Evolutionary conservation across 2,113 vertebrate genomes (phyloP), one percentile per base, ranked within the genome.

Genomic region (Ploceus nigricollis): DNA sequence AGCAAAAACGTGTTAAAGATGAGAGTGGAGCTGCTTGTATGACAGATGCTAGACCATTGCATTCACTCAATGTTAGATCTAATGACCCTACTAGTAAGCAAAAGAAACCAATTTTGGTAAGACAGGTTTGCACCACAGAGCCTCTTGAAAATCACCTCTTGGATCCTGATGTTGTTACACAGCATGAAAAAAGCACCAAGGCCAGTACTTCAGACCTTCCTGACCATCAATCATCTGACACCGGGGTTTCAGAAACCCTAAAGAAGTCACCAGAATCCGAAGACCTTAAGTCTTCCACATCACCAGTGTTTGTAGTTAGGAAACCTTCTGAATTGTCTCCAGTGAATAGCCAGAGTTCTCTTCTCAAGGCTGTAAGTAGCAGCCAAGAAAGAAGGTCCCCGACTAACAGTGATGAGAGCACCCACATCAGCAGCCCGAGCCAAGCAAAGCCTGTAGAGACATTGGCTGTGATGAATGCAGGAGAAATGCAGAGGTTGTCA

Each of bases 1-100:
- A 99, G 54, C 99, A 99, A 48, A 99, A 99, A 80, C 98, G 99
- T 25, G 99, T 99, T 51, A 99, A 99, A 95, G 99, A 99, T 94
- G 99, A 99, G 90, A 99, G 98, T 7, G 99, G 99, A 28, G 98
- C 98, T 77, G 98, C 98, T 58, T 99, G 99, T 71, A 54, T 98
- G 21, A 97, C 98, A 27, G 98, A 99, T 51, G 89, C 97, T 39
- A 97, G 98, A 48, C 98, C 98, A 1, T 45, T 98, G 13, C 98
- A 98, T 88, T 98, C 98, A 50, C 61, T 98, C 11, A 98, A 96
- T 16, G 54, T 97, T 48, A 98, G 98, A 95, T 97, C 98, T 89
- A 97, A 94, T 13, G 99, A 99, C 50, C 78, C 97, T 28, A 8
- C 72, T 11, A 97, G 90, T 71, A 98, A 99, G 44, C 99, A 99